Evolutionary conservation across 1,140 invertebrate species (phyloP).

Genomic region (Caenorhabditis briggsae): DNA sequence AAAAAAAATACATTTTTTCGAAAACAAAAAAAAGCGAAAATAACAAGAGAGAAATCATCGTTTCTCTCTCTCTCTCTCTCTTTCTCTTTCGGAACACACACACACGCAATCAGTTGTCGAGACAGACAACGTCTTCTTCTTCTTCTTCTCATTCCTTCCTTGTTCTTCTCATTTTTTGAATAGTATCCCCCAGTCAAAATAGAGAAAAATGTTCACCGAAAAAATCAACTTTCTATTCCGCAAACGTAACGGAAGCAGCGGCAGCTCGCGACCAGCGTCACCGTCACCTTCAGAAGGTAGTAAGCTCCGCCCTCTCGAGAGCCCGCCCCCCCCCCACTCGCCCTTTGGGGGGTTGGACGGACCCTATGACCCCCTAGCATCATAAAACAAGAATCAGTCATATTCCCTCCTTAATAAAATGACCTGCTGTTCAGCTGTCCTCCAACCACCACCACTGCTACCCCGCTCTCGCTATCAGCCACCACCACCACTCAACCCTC

Average conservation of each 20-base stretch:
- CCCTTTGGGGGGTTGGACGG: too few species aligned
- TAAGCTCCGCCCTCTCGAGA: neutral
- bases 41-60: neutral
- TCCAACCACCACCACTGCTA: constrained; percentile 47
- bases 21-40: constrained; percentile 9
- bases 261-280: constrained; percentile 17
- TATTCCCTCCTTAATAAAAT: neutral
- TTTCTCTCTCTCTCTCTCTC: too few species aligned
- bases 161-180: neutral
- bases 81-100: too few species aligned
- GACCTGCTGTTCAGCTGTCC: constrained; percentile 48
- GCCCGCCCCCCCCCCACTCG: neutral
- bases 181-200: too few species aligned
- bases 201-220: neutral
- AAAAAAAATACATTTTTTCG: neutral
- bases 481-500: neutral
- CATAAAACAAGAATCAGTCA: neutral
- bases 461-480: constrained; percentile 6
- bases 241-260: constrained; percentile 38
- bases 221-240: constrained; percentile 47
- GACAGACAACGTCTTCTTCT: constrained; percentile 28
- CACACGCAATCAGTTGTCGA: constrained; percentile 28
- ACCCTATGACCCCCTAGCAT: too few species aligned
- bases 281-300: constrained; percentile 40
- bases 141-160: constrained; percentile 12